Evolutionary conservation across 2,113 vertebrate genomes (phyloP), one percentile per base, ranked within the genome.

Genomic region (Calypte anna): DNA sequence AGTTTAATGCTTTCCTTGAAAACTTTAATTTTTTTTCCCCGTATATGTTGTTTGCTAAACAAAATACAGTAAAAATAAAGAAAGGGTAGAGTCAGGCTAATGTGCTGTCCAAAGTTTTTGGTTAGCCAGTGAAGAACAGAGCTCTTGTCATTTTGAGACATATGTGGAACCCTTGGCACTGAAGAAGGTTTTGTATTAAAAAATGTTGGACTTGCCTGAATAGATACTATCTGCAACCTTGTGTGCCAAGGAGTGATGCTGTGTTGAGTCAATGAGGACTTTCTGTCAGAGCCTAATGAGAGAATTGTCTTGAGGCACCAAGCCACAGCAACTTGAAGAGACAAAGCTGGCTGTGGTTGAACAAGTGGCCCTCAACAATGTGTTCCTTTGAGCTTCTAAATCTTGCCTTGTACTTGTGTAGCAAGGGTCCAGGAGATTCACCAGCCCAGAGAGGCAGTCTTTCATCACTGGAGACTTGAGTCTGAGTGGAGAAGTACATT

Each of bases 301-400:
- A 67, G 91, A 90, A 88, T 94, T 95, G 80, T 96, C 86, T 94
- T 74, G 88, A 83, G 85, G 93, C 94, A 96, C 80, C 64, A 96
- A 86, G 68, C 95, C 90, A 91, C 57, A 54, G 58, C 64, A 90
- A 90, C 88, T 95, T 93, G 90, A 94, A 88, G 88, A 95, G 94
- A 91, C 91, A 86, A 86, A 93, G 92, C 80, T 82, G 81, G 90
- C 73, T 4, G 0, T 67, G 78, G 57, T 3, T 77, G 68, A 88
- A 50, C 0, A 3, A 82, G 61, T 69, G 88, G 79, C 73, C 66
- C 57, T 94, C 91, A 68, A 91, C 82, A 91, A 17, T 91, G 76
- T 75, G 28, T 75, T 91, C 73, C 68, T 96, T 96, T 96, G 93
- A 93, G 90, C 68, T 94, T 90, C 75, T 81, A 4, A 95, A 82